Base-by-base conservation (phyloP, 1,140 invertebrate species). In the Brachionus rotundiformis region DNA sequence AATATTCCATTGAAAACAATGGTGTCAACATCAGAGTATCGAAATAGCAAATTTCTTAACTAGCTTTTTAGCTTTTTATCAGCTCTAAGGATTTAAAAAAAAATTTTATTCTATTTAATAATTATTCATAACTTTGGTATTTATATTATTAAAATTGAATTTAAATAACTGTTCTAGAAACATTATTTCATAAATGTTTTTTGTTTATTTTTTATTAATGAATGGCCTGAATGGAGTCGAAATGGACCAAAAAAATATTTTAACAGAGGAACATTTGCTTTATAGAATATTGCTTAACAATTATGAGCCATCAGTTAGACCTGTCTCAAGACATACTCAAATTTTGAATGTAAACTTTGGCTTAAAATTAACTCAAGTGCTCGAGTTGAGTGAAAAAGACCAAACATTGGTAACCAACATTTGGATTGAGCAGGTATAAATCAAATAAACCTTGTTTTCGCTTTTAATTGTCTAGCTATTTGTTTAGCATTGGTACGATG, bases 381-480 rank as follows among this genome's bases (percentile, higher is more conserved):
- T 87, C 44, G 86, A 85, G 11, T 80, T 88, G 84, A 86, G 87
- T 68, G 92, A 92, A 87, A 92, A 92, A 86, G 92, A 92, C 91
- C 93, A 95, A 91, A 94, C 95, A 88, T 91, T 95, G 88, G 94
- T 93, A 86, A 94, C 93, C 89, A 95, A 94, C 90, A 92, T 94
- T 88, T 95, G 93, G 93, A 92, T 95, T 86, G 94, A 95, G 91
- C 91, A 95, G 83, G 85, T 84, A 44, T n/a, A n/a, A n/a, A n/a
- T n/a, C n/a, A n/a, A n/a, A n/a, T n/a, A n/a, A n/a, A n/a, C n/a
- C n/a, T n/a, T n/a, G n/a, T n/a, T n/a, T n/a, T n/a, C n/a, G n/a
- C n/a, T n/a, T 44, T 63, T 59, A 13, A 77, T n/a, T n/a, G 29
- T 54, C 31, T 3, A 47, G 11, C 19, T 61, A 7, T 41, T 27